These are phyloP conservation scores for Drosophila mimica DNA, from an alignment of 2,888 invertebrate genomes.

Conservation along the genomic window DNA sequence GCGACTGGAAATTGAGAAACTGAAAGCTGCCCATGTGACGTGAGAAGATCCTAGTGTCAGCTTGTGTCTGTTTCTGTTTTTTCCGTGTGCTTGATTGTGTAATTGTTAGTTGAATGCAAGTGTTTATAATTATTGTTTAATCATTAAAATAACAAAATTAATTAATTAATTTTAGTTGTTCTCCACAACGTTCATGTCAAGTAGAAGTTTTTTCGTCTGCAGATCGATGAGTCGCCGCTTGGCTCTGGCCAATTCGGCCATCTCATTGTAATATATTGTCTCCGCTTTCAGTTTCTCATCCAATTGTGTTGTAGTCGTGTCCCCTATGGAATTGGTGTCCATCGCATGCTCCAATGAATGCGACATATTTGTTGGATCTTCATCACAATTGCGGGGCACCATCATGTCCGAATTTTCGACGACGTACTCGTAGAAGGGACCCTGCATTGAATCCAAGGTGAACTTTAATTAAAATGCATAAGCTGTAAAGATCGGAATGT, in stretches of 20 bases:
- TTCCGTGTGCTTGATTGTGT: conserved; percentile 28
- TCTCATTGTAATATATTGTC: conserved; percentile 78
- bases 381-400: conserved; percentile 50
- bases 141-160: conserved; percentile 42
- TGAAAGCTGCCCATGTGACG: conserved; percentile 10
- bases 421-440: conserved; percentile 70
- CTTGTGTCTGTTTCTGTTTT: not conserved
- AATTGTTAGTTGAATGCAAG: conserved; percentile 33
- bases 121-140: conserved; percentile 44
- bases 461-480: conserved; percentile 41
- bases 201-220: conserved; percentile 70
- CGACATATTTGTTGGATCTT: conserved; percentile 47
- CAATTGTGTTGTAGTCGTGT: conserved; percentile 60
- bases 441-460: conserved; percentile 52
- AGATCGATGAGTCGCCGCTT: conserved; percentile 70
- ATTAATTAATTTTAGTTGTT: conserved; percentile 34
- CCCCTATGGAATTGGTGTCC: conserved; percentile 54
- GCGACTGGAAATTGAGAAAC: conserved; percentile 49
- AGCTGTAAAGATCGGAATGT: not conserved
- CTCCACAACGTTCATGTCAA: conserved; percentile 70
- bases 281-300: conserved; percentile 76
- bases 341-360: conserved; percentile 39
- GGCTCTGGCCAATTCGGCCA: conserved; percentile 76
- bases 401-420: conserved; percentile 65
- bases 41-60: not conserved